Conservation (phyloP, 2,888 invertebrate species). For the Aquatica leii region DNA sequence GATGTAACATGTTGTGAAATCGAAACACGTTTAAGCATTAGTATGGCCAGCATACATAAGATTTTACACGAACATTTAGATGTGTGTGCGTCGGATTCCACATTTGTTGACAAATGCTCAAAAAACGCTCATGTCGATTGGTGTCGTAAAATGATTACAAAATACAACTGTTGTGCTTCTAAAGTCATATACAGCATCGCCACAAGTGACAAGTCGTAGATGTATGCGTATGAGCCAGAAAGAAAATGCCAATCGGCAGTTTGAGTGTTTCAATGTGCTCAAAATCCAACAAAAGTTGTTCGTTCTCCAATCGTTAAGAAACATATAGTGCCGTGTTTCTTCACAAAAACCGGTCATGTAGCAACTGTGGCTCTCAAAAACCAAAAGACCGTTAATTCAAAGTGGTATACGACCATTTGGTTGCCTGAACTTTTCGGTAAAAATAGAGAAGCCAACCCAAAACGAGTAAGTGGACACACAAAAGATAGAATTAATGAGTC, state of each 20-base stretch:
- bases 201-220: conserved; percentile 41
- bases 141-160: conserved; percentile 42
- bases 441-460: background rate
- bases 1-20: conserved; percentile 11
- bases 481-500: too few species aligned
- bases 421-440: conserved; percentile 26
- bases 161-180: conserved; percentile 38
- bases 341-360: conserved; percentile 40
- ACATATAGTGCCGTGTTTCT: conserved; percentile 48
- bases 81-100: too few species aligned
- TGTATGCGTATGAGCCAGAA: too few species aligned
- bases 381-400: conserved; percentile 42
- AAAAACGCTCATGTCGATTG: conserved; percentile 23
- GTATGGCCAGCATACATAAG: background rate
- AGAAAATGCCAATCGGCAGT: too few species aligned
- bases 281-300: background rate
- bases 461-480: too few species aligned
- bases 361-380: background rate
- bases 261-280: too few species aligned
- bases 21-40: background rate
- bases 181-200: conserved; percentile 38
- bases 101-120: background rate
- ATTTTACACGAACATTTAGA: too few species aligned
- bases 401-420: conserved; percentile 46
- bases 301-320: conserved; percentile 35